Conservation (phyloP, 2,113 vertebrate genomes). For the Oreochromis aureus region DNA sequence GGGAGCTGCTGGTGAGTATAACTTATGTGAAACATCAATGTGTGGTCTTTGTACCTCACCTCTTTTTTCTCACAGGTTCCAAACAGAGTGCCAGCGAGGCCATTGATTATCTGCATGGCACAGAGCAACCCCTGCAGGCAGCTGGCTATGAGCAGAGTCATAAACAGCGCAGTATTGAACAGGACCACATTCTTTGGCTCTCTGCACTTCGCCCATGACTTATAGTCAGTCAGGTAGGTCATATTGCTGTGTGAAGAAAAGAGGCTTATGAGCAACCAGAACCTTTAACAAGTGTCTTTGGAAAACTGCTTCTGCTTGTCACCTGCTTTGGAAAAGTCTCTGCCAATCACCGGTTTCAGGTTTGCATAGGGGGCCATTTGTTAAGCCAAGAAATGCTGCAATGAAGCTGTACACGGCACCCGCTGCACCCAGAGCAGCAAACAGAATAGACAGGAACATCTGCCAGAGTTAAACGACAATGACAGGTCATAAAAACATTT, state of each 20-base stretch:
- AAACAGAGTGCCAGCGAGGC: constrained; percentile 67
- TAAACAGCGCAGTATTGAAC: constrained; percentile 70
- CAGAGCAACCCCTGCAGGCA: constrained; percentile 61
- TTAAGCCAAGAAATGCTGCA: constrained; percentile 53
- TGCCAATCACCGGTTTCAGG: accelerated
- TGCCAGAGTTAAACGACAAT: constrained; percentile 1
- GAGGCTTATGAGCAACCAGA: neutral
- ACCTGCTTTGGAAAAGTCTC: constrained; percentile 55
- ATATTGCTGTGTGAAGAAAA: neutral
- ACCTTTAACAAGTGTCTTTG: neutral
- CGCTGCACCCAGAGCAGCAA: constrained; percentile 57
- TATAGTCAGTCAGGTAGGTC: constrained; percentile 22
- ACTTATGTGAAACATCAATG: neutral
- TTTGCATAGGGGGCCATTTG: constrained; percentile 62
- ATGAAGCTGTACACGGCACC: constrained; percentile 69
- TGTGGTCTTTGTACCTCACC: constrained; percentile 13
- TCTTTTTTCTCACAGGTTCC: constrained; percentile 47
- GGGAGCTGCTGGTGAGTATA: neutral
- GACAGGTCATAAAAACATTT: neutral
- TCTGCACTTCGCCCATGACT: neutral
- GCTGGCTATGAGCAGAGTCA: constrained; percentile 43
- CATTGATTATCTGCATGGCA: constrained; percentile 62
- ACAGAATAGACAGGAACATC: constrained; percentile 75
- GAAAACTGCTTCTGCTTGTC: neutral
- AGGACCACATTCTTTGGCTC: constrained; percentile 56